Evolutionary conservation across 1,140 invertebrate genomes (phyloP).

Genomic region (Xylocopa sonorina): DNA sequence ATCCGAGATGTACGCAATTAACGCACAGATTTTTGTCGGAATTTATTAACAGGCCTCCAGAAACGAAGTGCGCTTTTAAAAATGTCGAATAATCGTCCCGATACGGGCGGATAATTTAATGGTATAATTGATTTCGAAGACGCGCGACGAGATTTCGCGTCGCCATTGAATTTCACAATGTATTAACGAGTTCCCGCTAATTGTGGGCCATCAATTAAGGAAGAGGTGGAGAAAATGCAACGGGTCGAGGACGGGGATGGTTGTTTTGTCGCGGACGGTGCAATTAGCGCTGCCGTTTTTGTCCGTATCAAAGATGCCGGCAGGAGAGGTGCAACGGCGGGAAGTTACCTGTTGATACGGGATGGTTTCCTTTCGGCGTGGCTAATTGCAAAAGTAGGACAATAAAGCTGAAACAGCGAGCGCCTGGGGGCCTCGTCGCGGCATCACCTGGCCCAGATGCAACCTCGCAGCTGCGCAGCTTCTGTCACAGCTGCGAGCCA

Average conservation of each 20-base stretch:
- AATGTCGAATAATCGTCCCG: too few relatives aligned
- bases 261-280: constrained; percentile 23
- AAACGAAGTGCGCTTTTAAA: too few relatives aligned
- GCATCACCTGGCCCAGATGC: constrained; percentile 53
- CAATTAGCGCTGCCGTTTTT: constrained; percentile 41
- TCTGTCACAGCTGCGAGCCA: constrained; percentile 42
- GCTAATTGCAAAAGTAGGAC: constrained; percentile 72
- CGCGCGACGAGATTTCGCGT: not conserved
- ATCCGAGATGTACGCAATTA: too few relatives aligned
- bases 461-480: constrained; percentile 50
- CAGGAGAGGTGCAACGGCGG: constrained; percentile 12
- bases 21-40: too few relatives aligned
- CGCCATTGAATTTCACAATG: not conserved
- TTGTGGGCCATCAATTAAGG: constrained; percentile 50
- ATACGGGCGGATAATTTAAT: too few relatives aligned
- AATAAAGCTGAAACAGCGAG: constrained; percentile 59
- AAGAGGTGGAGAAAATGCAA: constrained; percentile 22
- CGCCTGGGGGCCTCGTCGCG: constrained; percentile 16
- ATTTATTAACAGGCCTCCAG: too few relatives aligned
- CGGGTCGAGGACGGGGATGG: not conserved
- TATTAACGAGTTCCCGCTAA: constrained; percentile 41
- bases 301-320: constrained; percentile 38
- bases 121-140: too few relatives aligned
- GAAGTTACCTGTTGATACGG: constrained; percentile 61
- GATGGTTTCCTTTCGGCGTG: constrained; percentile 44